Conservation (phyloP, 1,140 invertebrate species). For the Cepaea nemoralis region DNA sequence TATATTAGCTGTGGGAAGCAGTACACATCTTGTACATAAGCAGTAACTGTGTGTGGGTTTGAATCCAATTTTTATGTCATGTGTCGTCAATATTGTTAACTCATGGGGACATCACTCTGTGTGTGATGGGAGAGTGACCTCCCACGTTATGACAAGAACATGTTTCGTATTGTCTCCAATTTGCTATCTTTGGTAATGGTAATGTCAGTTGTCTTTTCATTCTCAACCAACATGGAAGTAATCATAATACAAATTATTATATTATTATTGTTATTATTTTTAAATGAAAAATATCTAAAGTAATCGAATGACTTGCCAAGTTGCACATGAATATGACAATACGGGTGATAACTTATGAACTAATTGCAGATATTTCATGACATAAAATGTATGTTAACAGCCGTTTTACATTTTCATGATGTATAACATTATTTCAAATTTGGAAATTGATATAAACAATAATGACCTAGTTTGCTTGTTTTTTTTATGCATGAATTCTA, state of each 20-base stretch:
- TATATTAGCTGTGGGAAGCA: background rate
- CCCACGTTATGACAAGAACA: too few species aligned
- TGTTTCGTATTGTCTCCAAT: too few species aligned
- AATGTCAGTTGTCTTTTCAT: background rate
- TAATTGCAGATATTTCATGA: constrained; percentile 5
- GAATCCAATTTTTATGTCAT: background rate
- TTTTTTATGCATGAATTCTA: background rate
- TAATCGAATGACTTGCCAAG: background rate
- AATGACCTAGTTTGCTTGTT: background rate
- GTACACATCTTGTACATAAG: background rate
- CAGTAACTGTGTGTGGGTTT: background rate
- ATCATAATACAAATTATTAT: too few species aligned
- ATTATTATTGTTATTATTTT: too few species aligned
- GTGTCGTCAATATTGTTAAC: too few species aligned
- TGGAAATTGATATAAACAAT: background rate
- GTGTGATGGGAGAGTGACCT: background rate
- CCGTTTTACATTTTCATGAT: background rate
- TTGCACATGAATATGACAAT: background rate
- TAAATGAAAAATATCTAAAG: background rate
- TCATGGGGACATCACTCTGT: constrained; percentile 25
- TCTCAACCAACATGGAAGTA: too few species aligned
- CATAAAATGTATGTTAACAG: background rate
- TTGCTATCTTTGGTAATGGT: too few species aligned
- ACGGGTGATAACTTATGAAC: background rate
- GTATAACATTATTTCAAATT: background rate